A percentile compares a stretch with the other conserved stretches of the same genome.
Conservation (phyloP, 2,113 vertebrate genomes). For the Zapornia atra region DNA sequence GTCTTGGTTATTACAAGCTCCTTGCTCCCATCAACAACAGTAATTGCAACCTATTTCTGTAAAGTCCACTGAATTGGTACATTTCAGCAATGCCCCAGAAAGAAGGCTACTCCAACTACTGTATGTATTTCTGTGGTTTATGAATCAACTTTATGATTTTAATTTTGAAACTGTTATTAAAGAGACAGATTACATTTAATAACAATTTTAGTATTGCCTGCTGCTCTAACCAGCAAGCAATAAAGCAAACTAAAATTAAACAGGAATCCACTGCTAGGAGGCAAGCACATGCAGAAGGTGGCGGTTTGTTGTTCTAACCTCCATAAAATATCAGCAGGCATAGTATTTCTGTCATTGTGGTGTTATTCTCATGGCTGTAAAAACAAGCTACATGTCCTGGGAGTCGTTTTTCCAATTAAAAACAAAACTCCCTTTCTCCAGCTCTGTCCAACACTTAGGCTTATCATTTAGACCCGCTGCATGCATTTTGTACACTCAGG, state of each 20-base stretch:
- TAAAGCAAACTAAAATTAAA: constrained; percentile 57
- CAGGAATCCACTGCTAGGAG: constrained; percentile 45
- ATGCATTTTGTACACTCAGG: not conserved
- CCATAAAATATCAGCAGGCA: constrained; percentile 21
- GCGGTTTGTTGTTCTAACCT: constrained; percentile 38
- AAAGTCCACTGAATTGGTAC: constrained; percentile 23
- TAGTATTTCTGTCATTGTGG: constrained; percentile 27
- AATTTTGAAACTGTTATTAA: constrained; percentile 76
- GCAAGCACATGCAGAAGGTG: constrained; percentile 26
- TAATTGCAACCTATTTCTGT: constrained; percentile 42
- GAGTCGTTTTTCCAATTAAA: constrained; percentile 20
- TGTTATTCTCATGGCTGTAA: not conserved
- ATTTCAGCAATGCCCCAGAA: constrained; percentile 51
- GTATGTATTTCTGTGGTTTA: constrained; percentile 64
- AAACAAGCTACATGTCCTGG: not conserved
- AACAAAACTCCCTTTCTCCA: not conserved
- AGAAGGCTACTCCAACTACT: constrained; percentile 27
- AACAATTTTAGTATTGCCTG: constrained; percentile 64
- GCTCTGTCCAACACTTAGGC: not conserved
- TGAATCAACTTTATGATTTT: constrained; percentile 76
- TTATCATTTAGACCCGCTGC: not conserved
- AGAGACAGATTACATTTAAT: constrained; percentile 75
- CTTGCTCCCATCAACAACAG: constrained; percentile 18
- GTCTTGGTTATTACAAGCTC: constrained; percentile 32
- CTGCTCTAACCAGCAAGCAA: constrained; percentile 53